Percentiles rank a stretch among this genome's conserved stretches.
Conservation (phyloP, 2,113 vertebrate species). For the Rafetus swinhoei region DNA sequence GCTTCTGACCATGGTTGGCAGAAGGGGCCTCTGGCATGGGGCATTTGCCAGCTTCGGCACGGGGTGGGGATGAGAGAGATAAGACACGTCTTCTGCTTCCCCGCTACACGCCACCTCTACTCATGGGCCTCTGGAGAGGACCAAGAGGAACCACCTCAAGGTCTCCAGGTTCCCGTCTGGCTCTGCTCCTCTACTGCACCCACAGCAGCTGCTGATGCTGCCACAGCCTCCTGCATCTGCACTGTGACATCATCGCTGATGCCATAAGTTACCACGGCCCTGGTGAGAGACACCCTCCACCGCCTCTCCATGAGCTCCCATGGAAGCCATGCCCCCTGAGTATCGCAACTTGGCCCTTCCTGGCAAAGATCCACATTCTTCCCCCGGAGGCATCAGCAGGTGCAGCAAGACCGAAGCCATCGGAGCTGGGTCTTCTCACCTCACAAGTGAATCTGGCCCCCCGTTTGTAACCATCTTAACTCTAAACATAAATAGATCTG, state of each 20-base stretch:
- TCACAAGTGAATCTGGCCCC: neutral
- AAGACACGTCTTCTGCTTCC: neutral
- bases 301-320: neutral
- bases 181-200: neutral
- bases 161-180: too few species aligned
- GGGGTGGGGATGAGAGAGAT: neutral
- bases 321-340: neutral
- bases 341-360: neutral
- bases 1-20: slow-evolving; percentile 57
- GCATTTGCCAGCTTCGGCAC: neutral
- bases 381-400: neutral
- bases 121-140: neutral
- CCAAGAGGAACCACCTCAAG: too few species aligned
- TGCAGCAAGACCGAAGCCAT: neutral
- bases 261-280: neutral
- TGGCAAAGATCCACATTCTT: neutral
- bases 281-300: too few species aligned
- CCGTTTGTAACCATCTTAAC: neutral
- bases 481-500: neutral
- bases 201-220: neutral
- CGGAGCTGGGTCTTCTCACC: neutral
- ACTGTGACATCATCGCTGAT: slow-evolving; percentile 2
- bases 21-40: neutral
- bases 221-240: neutral
- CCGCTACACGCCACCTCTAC: neutral